Evolutionary conservation across 2,113 vertebrate genomes (phyloP).

Genomic region (Phoenicopterus ruber): DNA sequence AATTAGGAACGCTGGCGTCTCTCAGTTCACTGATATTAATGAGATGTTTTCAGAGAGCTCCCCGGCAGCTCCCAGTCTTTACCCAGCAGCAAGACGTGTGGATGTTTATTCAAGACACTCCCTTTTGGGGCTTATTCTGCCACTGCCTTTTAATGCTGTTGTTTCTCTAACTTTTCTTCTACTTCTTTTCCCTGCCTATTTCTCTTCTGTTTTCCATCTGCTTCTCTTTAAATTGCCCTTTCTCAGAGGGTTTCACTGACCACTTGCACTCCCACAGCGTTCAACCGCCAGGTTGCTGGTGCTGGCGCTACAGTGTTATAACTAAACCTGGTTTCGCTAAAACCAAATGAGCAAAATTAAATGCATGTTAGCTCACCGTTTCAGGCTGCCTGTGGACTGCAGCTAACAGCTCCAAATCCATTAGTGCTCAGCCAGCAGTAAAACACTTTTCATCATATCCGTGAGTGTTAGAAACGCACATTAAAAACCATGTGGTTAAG

Average conservation of each 20-base stretch:
- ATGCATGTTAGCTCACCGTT: background rate
- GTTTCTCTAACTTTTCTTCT: background rate
- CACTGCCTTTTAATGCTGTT: background rate
- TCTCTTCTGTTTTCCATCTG: background rate
- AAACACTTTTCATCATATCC: conserved; percentile 12
- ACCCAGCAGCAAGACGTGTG: background rate
- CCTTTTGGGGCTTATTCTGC: background rate
- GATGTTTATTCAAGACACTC: background rate
- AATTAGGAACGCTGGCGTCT: background rate
- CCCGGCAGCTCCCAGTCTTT: background rate
- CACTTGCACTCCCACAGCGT: background rate
- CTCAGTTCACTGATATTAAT: background rate
- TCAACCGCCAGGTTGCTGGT: background rate
- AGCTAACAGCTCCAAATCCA: background rate
- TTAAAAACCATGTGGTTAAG: background rate
- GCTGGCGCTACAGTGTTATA: background rate
- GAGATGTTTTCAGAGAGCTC: background rate
- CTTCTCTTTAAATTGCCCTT: background rate
- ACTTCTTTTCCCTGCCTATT: background rate
- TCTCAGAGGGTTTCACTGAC: background rate
- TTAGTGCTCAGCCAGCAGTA: conserved; percentile 29
- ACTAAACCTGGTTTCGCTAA: background rate
- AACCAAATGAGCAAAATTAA: background rate
- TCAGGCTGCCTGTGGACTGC: background rate
- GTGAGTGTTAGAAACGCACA: background rate